Evolutionary conservation across 2,888 invertebrate genomes (phyloP), one percentile per base, ranked within the genome.

Genomic region (Steinernema carpocapsae): DNA sequence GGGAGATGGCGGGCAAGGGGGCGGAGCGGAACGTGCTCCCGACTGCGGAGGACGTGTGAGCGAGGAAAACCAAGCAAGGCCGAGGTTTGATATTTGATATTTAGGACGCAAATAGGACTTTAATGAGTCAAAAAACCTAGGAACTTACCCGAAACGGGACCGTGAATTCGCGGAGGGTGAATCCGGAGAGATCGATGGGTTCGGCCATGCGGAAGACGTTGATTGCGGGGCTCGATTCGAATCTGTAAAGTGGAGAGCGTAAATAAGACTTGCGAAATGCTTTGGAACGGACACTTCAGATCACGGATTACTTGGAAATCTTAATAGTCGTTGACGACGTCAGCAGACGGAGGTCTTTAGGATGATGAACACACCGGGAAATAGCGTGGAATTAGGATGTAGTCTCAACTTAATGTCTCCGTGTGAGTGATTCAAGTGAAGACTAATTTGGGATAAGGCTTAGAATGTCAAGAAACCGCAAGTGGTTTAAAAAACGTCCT

Each of bases 101-200:
- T 3, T 10, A 10, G 37, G 37, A 37, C 37, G 37, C 37, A 37
- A 37, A 37, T 37, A 37, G 37, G 4, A 10, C 3, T 10, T 10
- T 37, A 37, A 37, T 37, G 37, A 37, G 17, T 3, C 3, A 19
- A 14, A 48, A 14, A 14, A 14, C n/a, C 6, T 4, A 19, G 48
- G 14, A 19, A 32, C 64, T 64, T 37, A 64, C 64, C 37, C 64
- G 29, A 29, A 64, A 64, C 17, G 64, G 64, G 14, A 64, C 64
- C 29, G 64, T 64, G 32, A 64, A 64, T 32, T 64, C 64, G 64
- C 22, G 22, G 64, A 64, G 64, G 1, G 64, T 64, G 37, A 26
- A 64, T 14, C 19, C 64, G 29, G 64, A 32, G 32, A 64, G 64
- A 32, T 64, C 32, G 37, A 64, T 32, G 26, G 64, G 17, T 17